Evolutionary conservation across 2,113 vertebrate genomes (phyloP).

Genomic region (Gambusia affinis): DNA sequence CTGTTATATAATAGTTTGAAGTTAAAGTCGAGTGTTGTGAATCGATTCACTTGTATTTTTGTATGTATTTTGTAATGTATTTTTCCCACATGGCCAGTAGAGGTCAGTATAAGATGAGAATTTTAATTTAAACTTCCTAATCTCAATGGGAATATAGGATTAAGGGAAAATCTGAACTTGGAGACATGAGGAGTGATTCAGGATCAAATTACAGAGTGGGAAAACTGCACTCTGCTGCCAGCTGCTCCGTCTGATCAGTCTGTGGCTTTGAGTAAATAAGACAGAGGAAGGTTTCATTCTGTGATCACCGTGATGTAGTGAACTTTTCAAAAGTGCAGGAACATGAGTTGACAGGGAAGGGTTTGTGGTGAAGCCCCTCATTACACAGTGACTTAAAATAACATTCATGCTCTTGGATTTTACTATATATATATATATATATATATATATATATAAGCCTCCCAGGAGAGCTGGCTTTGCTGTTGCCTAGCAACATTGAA

Average conservation of each 20-base stretch:
- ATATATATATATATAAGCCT: too few species aligned
- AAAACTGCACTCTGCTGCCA: background rate
- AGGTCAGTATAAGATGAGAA: constrained; percentile 34
- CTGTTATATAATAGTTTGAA: background rate
- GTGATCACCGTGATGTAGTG: too few species aligned
- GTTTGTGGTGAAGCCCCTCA: too few species aligned
- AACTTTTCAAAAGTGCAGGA: too few species aligned
- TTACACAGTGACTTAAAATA: too few species aligned
- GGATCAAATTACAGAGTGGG: background rate
- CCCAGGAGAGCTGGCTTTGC: too few species aligned
- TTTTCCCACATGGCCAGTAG: constrained; percentile 31
- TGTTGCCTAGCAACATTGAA: too few species aligned
- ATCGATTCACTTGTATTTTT: constrained; percentile 6
- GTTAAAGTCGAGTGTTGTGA: background rate
- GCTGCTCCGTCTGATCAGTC: too few species aligned
- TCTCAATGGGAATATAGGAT: background rate
- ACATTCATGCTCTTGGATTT: too few species aligned
- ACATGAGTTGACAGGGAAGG: too few species aligned
- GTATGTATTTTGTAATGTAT: too few species aligned
- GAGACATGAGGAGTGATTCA: background rate
- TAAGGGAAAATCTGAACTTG: background rate
- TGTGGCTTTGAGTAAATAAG: constrained; percentile 8
- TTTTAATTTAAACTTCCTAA: background rate
- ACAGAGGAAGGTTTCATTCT: background rate
- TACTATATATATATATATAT: too few species aligned